Evolutionary conservation across 2,797 vertebrate species (phyloP).

Genomic region (Acomys russatus): DNA sequence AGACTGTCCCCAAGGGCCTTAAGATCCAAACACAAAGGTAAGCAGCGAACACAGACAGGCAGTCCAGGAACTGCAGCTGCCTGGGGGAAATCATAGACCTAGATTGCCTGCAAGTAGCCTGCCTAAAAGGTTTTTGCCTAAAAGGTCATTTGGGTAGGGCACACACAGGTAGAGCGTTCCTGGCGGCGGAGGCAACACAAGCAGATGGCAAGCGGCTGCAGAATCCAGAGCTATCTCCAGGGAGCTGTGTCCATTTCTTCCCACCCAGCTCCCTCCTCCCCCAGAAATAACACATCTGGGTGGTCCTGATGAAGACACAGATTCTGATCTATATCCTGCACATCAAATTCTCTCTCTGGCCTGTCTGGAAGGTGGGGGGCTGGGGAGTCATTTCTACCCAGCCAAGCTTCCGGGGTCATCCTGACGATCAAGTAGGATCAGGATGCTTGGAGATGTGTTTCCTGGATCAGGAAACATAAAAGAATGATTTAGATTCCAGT

Average conservation of each 20-base stretch:
- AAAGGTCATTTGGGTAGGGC: background rate
- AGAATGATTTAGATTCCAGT: background rate
- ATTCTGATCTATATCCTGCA: background rate
- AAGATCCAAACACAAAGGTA: background rate
- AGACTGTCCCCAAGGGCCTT: background rate
- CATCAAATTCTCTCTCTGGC: background rate
- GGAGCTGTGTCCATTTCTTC: background rate
- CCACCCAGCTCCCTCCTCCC: background rate
- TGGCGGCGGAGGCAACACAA: background rate
- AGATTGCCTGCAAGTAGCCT: background rate
- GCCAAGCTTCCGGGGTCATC: background rate
- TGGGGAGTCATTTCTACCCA: background rate
- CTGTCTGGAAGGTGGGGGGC: background rate
- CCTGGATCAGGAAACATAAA: background rate
- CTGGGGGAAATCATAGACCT: background rate
- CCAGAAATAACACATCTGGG: background rate
- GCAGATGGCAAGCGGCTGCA: accelerated
- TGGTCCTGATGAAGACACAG: accelerated
- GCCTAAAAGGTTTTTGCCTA: background rate
- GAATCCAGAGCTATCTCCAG: background rate
- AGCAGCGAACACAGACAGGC: background rate
- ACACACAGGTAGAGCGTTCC: accelerated
- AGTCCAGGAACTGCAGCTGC: background rate
- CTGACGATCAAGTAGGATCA: background rate
- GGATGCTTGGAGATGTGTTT: background rate